These are phyloP conservation scores for Loxodonta africana DNA, from an alignment of 2,113 vertebrate genomes.

Conservation along the genomic window DNA sequence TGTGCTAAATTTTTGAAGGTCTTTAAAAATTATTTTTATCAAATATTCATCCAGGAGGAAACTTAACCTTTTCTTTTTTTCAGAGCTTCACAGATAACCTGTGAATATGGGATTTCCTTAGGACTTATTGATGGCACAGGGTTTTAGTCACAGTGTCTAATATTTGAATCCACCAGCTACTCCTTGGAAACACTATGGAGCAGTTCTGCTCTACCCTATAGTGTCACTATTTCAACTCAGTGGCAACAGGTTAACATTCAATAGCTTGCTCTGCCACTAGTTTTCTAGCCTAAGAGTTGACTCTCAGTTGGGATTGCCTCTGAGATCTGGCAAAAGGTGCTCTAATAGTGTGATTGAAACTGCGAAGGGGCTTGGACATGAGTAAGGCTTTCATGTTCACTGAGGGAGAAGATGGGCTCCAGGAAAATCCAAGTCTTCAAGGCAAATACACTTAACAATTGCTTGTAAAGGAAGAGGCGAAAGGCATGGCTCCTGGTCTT, in stretches of 20 bases:
- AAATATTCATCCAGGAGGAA: conserved; percentile 76
- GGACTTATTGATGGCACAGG: background rate
- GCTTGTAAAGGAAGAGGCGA: background rate
- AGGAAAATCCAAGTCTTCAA: background rate
- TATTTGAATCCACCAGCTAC: no score
- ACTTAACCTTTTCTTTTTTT: conserved; percentile 57
- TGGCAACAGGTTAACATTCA: background rate
- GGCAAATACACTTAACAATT: background rate
- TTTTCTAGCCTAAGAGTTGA: background rate
- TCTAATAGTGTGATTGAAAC: background rate
- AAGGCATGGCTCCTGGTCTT: background rate
- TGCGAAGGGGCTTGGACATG: background rate
- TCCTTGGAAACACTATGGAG: no score
- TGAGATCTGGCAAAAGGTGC: background rate
- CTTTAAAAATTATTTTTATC: conserved; percentile 85
- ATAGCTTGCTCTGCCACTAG: background rate
- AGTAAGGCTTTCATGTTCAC: background rate
- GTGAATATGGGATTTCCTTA: conserved; percentile 63
- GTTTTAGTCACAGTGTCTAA: background rate
- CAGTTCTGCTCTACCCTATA: no score
- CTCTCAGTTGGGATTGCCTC: background rate
- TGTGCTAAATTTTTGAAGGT: conserved; percentile 83
- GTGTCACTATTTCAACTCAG: no score
- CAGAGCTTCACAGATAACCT: conserved; percentile 28
- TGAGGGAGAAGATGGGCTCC: background rate